These are phyloP conservation scores for Gasteruption jaculator DNA, from an alignment of 2,888 invertebrate genomes.

Conservation along the genomic window DNA sequence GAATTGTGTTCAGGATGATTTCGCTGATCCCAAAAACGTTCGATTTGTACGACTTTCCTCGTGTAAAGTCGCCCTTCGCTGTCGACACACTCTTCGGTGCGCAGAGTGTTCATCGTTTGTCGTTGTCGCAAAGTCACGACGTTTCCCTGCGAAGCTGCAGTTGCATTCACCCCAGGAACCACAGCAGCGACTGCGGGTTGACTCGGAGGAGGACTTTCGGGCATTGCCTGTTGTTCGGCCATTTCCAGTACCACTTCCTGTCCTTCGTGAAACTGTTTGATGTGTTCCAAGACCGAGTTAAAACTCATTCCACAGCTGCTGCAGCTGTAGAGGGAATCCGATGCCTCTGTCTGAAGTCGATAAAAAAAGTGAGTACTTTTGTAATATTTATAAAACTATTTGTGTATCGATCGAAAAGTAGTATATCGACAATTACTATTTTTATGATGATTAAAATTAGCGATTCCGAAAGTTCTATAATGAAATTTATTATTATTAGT, in stretches of 20 bases:
- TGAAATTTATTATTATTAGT: too few relatives aligned
- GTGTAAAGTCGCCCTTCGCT: constrained; percentile 54
- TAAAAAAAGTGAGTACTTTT: neutral
- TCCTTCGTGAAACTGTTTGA: constrained; percentile 63
- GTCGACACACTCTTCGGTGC: constrained; percentile 54
- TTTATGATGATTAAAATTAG: too few relatives aligned
- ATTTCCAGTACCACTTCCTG: constrained; percentile 66
- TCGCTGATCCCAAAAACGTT: constrained; percentile 55
- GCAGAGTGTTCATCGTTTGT: constrained; percentile 49
- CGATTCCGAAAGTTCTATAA: too few relatives aligned
- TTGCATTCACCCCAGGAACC: too few relatives aligned
- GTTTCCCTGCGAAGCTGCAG: constrained; percentile 24
- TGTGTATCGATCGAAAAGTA: neutral
- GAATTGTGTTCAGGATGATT: constrained; percentile 24
- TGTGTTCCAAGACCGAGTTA: constrained; percentile 62
- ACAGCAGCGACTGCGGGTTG: too few relatives aligned
- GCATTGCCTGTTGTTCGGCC: constrained; percentile 40
- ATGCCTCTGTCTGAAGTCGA: constrained; percentile 26
- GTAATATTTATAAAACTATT: constrained; percentile 1
- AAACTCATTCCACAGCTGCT: constrained; percentile 64
- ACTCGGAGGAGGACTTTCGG: too few relatives aligned
- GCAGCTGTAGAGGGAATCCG: constrained; percentile 59
- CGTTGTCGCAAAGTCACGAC: constrained; percentile 30
- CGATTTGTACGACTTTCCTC: constrained; percentile 58
- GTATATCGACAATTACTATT: too few relatives aligned